Evolutionary conservation across 2,888 invertebrate species (phyloP), one percentile per base, ranked within the genome.

Genomic region (Parascotia fuliginaria): DNA sequence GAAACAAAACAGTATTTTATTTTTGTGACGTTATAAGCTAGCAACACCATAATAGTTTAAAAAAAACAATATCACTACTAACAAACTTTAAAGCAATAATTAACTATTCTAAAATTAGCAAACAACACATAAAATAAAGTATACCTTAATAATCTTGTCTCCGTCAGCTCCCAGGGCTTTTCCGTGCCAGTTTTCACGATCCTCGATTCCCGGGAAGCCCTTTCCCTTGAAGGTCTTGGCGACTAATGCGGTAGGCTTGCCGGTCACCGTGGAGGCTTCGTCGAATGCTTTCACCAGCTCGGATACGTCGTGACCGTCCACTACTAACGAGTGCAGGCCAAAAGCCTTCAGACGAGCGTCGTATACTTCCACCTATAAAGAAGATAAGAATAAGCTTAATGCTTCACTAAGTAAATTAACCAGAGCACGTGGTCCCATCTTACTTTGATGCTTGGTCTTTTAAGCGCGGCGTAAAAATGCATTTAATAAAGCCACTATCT

Each of bases 201-300:
- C 97, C 85, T 98, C 99, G 75, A 99, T 97, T 42, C 95, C 95
- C 32, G 96, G 95, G 91, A 98, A 98, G 72, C 95, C 95, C 80
- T 94, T 96, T 14, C 99, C 99, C 92, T 99, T 99, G 87, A 94
- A 97, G 0, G 99, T 99, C 92, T 99, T 98, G 42, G 98, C 98
- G 56, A 99, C 92, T 49, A 99, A 93, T 24, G 98, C 98, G 9
- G 98, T 98, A 38, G 99, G 99, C 70, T 95, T 95, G 59, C 95
- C 97, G 77, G 95, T 93, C 0, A 95, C 95, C 9, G 87, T 87
- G 13, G 95, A 86, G 0, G 97, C 97, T 75, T 96, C 95, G 72
- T 96, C 95, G 83, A 99, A 96, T 0, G 97, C 97, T 93, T 97
- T 98, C 77, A 95, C 95, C 43, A 99, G 92, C 80, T 97, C 97